Conservation (phyloP, 1,140 invertebrate genomes). For the Piezodorus guildinii region DNA sequence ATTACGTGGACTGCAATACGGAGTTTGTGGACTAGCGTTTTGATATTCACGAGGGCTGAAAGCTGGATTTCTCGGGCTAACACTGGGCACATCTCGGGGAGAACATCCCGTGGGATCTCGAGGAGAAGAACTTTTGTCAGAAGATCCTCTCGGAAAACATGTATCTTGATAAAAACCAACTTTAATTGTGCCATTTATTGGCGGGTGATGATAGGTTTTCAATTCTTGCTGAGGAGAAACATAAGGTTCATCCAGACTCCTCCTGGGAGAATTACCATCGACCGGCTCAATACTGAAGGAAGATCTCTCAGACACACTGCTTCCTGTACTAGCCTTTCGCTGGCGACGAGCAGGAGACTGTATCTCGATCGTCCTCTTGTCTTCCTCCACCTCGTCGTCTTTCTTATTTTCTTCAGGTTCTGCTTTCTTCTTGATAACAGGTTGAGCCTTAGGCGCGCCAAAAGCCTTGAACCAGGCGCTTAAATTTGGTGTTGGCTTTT, state of each 20-base stretch:
- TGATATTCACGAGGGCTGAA: constrained; percentile 27
- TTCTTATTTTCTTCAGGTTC: constrained; percentile 24
- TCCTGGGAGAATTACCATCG: constrained; percentile 47
- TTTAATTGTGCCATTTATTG: constrained; percentile 56
- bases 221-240: constrained; percentile 49
- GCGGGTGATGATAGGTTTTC: constrained; percentile 46
- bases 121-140: constrained; percentile 50
- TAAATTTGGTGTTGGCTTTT: constrained; percentile 67
- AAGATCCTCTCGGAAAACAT: constrained; percentile 50
- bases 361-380: constrained; percentile 29
- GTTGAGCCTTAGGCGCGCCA: constrained; percentile 54
- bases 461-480: constrained; percentile 86
- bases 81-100: constrained; percentile 28
- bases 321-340: constrained; percentile 54
- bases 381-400: constrained; percentile 25
- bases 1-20: constrained; percentile 3
- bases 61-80: constrained; percentile 25
- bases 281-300: constrained; percentile 59
- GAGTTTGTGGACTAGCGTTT: neutral
- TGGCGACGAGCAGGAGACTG: constrained; percentile 39
- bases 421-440: constrained; percentile 31
- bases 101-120: constrained; percentile 29
- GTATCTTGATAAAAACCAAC: constrained; percentile 70
- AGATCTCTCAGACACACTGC: constrained; percentile 58
- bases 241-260: constrained; percentile 49